Evolutionary conservation across 2,888 invertebrate genomes (phyloP).

Genomic region (Andrena flavipes): DNA sequence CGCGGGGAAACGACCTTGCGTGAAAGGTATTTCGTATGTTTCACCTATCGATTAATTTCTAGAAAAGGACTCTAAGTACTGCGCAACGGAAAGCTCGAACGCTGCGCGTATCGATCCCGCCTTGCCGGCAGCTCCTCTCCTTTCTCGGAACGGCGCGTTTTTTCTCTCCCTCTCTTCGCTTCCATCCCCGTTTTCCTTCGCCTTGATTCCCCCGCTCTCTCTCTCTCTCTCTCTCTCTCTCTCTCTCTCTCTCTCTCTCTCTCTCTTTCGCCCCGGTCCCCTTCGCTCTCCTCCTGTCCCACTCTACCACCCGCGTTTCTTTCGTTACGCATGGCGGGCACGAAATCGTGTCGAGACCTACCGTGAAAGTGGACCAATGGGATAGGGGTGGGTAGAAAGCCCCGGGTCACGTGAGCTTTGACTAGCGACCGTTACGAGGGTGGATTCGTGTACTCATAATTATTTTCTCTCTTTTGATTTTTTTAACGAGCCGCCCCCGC

Average conservation of each 20-base stretch:
- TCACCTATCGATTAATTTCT: constrained; percentile 67
- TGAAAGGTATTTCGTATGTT: constrained; percentile 43
- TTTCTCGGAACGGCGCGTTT: constrained; percentile 50
- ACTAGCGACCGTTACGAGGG: constrained; percentile 72
- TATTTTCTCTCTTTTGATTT: constrained; percentile 71
- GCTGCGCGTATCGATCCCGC: constrained; percentile 69
- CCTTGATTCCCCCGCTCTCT: constrained; percentile 16
- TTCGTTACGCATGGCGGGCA: constrained; percentile 70
- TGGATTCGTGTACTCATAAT: constrained; percentile 70
- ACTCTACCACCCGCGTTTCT: constrained; percentile 40
- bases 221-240: constrained; percentile 1
- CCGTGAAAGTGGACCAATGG: constrained; percentile 74
- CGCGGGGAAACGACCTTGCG: neutral
- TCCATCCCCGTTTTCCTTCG: constrained; percentile 17
- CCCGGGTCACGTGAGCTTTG: constrained; percentile 73
- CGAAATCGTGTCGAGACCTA: constrained; percentile 73
- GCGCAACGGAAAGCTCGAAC: constrained; percentile 68
- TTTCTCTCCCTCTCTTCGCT: constrained; percentile 23
- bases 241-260: constrained; percentile 9
- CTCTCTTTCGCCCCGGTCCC: neutral
- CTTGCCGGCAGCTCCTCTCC: constrained; percentile 54
- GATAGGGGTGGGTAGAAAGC: constrained; percentile 61
- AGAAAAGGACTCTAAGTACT: constrained; percentile 61
- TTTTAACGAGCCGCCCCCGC: constrained; percentile 66
- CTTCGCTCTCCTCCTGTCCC: constrained; percentile 16